Evolutionary conservation across 2,113 vertebrate genomes (phyloP).

Genomic region (Cyprinodon tularosa): DNA sequence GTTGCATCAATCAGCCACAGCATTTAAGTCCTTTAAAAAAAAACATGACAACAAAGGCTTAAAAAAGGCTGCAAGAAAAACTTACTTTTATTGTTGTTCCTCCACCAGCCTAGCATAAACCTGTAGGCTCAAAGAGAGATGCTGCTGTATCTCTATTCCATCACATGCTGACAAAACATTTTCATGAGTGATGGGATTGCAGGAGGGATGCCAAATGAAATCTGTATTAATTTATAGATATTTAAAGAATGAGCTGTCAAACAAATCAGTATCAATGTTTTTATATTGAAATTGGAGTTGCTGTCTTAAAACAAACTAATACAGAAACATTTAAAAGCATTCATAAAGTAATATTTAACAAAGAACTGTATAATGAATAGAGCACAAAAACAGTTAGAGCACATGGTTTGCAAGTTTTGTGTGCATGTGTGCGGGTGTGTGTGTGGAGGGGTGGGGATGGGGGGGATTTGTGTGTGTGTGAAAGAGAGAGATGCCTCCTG

Average conservation of each 20-base stretch:
- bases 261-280: not conserved
- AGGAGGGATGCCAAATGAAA: not conserved
- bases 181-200: not conserved
- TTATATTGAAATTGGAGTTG: not conserved
- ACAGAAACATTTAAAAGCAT: not conserved
- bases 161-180: not conserved
- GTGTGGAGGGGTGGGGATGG: constrained; percentile 20
- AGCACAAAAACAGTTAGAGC: constrained; percentile 9
- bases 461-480: constrained; percentile 10
- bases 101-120: not conserved
- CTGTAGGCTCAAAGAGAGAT: not conserved
- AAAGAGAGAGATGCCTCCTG: constrained; percentile 30
- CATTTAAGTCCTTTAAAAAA: too few relatives aligned
- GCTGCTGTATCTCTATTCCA: not conserved
- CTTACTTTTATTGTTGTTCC: not conserved
- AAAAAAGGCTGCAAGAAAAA: not conserved
- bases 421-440: constrained; percentile 21
- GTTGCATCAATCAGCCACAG: too few relatives aligned
- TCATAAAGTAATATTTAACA: not conserved
- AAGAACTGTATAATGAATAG: not conserved
- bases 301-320: not conserved
- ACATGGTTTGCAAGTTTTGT: not conserved
- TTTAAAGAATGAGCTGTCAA: not conserved
- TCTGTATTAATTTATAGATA: not conserved
- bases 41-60: not conserved